Base-by-base conservation (phyloP, 2,797 vertebrate genomes). In the Chelon labrosus region DNA sequence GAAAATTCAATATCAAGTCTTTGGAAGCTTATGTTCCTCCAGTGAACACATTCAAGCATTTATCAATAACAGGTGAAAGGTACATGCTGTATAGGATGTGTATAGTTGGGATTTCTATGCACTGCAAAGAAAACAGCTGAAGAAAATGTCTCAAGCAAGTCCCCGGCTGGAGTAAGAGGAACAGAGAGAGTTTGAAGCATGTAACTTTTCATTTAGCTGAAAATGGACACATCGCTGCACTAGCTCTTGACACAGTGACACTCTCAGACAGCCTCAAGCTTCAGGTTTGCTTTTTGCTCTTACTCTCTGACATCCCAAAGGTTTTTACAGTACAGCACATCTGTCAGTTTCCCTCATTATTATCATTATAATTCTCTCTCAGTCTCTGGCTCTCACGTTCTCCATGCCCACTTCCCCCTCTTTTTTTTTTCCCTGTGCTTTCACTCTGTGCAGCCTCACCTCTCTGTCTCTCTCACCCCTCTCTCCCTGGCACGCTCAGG, bases 271-370 rank as follows among this genome's bases (percentile, higher is more conserved):
- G 19, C 68, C 56, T 75, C n/a, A 17, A 58, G 42, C 58, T 68
- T 75, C 54, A 47, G 65, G 58, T 81, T 65, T 46, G 67, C 61
- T 79, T 84, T 83, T 71, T 78, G 69, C 61, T 63, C 52, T 56
- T 37, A 31, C 61, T 63, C 56, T 56, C 49, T 77, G 73, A 77
- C 70, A 74, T 54, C 47, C 41, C 25, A 42, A 31, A 77, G 65
- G 47, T 79, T 73, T 85, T 82, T 65, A 63, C 46, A 71, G 51
- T 49, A 49, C 44, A 70, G n/a, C 64, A 65, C 58, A 70, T 74
- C 70, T 73, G 58, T 70, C 85, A 72, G 60, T 80, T 53, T 46
- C 31, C 35, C 49, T 80, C 75, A 70, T 87, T 85, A 83, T 64
- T 53, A 53, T 78, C 27, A 61, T 82, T 51, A 77, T 51, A 49